Evolutionary conservation across 2,888 invertebrate genomes (phyloP).

Genomic region (Nemotelus nigrinus): DNA sequence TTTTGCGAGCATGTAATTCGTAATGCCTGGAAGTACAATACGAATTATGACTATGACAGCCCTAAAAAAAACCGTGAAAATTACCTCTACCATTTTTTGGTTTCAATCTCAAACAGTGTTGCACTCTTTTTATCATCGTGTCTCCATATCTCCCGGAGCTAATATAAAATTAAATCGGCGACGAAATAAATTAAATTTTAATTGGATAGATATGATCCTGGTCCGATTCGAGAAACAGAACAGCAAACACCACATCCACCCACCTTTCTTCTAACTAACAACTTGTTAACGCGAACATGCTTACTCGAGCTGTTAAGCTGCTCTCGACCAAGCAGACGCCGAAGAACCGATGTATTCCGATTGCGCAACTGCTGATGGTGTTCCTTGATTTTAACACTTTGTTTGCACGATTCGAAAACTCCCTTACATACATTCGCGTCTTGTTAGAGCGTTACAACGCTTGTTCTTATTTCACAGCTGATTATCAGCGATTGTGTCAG

Average conservation of each 20-base stretch:
- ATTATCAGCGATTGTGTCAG: conserved; percentile 42
- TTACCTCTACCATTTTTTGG: no score
- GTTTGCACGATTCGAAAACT: conserved; percentile 35
- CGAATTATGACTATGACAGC: no score
- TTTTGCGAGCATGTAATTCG: no score
- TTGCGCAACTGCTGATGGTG: conserved; percentile 37
- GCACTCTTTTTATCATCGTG: conserved; percentile 12
- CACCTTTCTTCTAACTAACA: conserved; percentile 52
- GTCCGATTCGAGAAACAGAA: conserved; percentile 49
- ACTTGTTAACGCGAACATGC: conserved; percentile 62
- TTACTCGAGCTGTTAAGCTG: conserved; percentile 48
- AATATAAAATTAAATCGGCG: conserved; percentile 53
- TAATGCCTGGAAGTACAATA: no score
- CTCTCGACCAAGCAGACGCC: conserved; percentile 26
- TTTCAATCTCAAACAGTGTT: no score
- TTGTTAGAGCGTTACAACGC: conserved; percentile 42
- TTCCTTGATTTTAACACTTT: conserved; percentile 43
- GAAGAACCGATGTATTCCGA: conserved; percentile 31
- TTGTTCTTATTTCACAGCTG: conserved; percentile 36
- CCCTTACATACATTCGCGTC: conserved; percentile 33
- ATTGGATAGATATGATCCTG: conserved; percentile 60
- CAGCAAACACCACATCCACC: conserved; percentile 34
- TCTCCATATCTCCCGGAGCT: conserved; percentile 9
- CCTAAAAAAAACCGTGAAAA: no score
- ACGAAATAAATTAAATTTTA: conserved; percentile 64